These are phyloP conservation scores for Eriosoma lanigerum DNA, from an alignment of 1,140 invertebrate genomes.

Conservation along the genomic window DNA sequence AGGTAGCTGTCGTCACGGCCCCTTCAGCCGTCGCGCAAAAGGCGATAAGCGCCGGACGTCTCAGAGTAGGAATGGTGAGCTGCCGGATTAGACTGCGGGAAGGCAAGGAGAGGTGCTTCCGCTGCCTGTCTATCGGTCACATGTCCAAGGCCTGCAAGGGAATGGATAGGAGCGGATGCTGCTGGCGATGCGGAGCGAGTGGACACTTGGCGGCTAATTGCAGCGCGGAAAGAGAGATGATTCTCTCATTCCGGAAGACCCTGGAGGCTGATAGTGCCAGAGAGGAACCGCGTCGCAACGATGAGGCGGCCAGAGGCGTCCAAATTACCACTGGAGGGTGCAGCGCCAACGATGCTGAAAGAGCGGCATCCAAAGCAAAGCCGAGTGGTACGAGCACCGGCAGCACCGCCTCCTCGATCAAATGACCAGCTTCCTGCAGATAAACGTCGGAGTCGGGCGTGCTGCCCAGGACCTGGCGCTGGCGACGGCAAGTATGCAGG, in stretches of 20 bases:
- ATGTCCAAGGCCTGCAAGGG: slow-evolving; percentile 1
- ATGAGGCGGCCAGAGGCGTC: too few relatives aligned
- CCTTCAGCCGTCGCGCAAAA: neutral
- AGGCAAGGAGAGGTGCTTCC: neutral
- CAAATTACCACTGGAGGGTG: too few relatives aligned
- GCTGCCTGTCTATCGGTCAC: neutral
- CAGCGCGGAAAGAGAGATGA: too few relatives aligned
- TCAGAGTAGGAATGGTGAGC: neutral
- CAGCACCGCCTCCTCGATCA: neutral
- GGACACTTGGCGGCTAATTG: neutral
- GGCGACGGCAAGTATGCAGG: neutral
- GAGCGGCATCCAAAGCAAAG: too few relatives aligned
- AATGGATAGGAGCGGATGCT: neutral
- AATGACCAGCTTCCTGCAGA: slow-evolving; percentile 27
- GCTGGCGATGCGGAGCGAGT: neutral
- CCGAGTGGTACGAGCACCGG: too few relatives aligned
- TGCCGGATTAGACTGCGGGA: neutral
- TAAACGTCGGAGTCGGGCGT: neutral
- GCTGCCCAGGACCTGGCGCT: slow-evolving; percentile 13
- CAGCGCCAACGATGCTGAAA: too few relatives aligned
- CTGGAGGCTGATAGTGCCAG: too few relatives aligned
- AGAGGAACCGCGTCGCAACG: too few relatives aligned
- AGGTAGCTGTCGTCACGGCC: neutral
- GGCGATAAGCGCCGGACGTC: neutral
- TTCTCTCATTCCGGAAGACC: too few relatives aligned